Conservation (phyloP, 2,797 vertebrate species). For the Hyperoplus immaculatus region DNA sequence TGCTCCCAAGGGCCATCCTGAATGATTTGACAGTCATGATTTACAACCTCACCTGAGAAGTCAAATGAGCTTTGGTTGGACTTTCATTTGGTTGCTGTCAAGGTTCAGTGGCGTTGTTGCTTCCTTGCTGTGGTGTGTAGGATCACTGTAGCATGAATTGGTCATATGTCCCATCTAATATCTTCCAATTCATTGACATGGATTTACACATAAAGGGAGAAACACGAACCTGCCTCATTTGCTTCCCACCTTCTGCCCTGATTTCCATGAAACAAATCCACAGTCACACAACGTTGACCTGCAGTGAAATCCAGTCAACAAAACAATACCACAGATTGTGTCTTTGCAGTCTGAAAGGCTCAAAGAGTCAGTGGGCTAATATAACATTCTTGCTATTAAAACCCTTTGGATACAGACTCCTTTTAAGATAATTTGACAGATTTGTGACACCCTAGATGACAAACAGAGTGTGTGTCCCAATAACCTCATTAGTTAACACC, state of each 20-base stretch:
- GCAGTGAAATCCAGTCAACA: conserved; percentile 68
- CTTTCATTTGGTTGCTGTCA: conserved; percentile 71
- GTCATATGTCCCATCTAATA: conserved; percentile 9
- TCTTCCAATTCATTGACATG: background rate
- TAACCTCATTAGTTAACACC: conserved; percentile 55
- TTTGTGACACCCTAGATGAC: conserved; percentile 9
- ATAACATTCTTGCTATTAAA: background rate
- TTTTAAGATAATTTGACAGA: conserved; percentile 17
- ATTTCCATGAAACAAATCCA: conserved; percentile 82
- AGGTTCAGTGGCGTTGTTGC: conserved; percentile 39
- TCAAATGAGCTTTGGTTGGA: conserved; percentile 31
- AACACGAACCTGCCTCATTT: conserved; percentile 45
- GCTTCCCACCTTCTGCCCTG: conserved; percentile 47
- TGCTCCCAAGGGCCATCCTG: conserved; percentile 28
- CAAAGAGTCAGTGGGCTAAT: background rate
- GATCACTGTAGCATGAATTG: background rate
- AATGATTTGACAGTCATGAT: conserved; percentile 28
- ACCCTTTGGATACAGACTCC: conserved; percentile 4
- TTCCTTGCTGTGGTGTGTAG: conserved; percentile 21
- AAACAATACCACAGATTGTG: conserved; percentile 27
- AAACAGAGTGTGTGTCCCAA: conserved; percentile 32
- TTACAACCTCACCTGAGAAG: conserved; percentile 46
- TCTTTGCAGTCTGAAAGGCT: background rate
- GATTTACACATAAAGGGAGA: background rate
- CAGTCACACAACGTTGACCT: conserved; percentile 47